These are phyloP conservation scores for Poeciliopsis prolifica DNA, from an alignment of 2,113 vertebrate species.

Conservation along the genomic window DNA sequence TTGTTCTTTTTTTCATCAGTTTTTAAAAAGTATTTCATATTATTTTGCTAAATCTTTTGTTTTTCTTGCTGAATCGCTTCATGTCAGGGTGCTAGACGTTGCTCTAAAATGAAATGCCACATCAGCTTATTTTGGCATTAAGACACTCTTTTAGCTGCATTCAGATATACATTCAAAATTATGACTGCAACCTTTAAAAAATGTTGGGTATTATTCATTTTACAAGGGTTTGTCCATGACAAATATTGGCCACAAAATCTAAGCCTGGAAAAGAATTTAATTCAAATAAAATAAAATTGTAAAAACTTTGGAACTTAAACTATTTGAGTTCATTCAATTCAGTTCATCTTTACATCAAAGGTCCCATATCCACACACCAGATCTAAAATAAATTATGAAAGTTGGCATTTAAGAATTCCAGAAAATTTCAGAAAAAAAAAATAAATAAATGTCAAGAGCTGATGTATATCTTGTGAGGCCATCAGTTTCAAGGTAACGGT, in stretches of 20 bases:
- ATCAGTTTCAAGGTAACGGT: slow-evolving; percentile 56
- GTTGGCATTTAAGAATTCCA: slow-evolving; percentile 59
- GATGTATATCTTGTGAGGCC: slow-evolving; percentile 50
- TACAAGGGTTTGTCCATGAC: not conserved
- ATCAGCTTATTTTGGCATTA: no score
- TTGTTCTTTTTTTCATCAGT: no score
- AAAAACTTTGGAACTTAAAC: not conserved
- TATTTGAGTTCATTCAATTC: not conserved
- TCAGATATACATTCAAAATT: not conserved
- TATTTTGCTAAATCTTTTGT: no score
- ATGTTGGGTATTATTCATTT: not conserved
- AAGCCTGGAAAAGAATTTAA: not conserved
- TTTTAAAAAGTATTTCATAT: no score
- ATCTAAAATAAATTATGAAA: slow-evolving; percentile 49
- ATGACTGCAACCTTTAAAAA: not conserved
- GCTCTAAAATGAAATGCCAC: no score
- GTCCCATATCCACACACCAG: slow-evolving; percentile 21
- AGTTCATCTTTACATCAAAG: not conserved
- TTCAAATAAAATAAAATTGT: not conserved
- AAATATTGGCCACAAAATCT: not conserved
- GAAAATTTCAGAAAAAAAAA: slow-evolving; percentile 34
- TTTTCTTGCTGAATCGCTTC: no score
- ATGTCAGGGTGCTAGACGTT: no score
- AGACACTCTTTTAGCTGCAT: no score
- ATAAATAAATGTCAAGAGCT: slow-evolving; percentile 42